Percentiles rank a stretch among this genome's conserved stretches.
These are phyloP conservation scores for Luehdorfia chinensis DNA, from an alignment of 1,140 invertebrate species.

Conservation along the genomic window DNA sequence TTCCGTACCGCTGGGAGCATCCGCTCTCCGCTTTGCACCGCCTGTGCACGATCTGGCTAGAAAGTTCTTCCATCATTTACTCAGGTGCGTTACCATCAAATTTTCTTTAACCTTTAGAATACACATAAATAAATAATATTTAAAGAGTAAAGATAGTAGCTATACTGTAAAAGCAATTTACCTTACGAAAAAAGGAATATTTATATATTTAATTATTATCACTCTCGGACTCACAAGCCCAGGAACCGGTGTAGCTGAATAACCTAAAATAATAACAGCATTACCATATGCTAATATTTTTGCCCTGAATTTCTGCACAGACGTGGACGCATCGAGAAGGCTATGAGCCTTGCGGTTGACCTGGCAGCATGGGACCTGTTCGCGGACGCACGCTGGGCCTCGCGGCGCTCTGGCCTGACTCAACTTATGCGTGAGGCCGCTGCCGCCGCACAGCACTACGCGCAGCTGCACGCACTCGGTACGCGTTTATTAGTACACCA, in stretches of 20 bases:
- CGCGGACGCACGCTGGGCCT: slow-evolving; percentile 90
- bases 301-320: slow-evolving; percentile 62
- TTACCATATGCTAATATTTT: no score
- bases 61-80: slow-evolving; percentile 64
- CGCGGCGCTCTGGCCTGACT: slow-evolving; percentile 81
- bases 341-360: slow-evolving; percentile 91
- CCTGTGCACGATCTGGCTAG: slow-evolving; percentile 61
- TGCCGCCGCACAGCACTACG: slow-evolving; percentile 82
- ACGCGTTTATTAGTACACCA: background rate
- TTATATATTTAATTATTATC: no score
- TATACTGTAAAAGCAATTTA: no score
- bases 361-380: slow-evolving; percentile 89
- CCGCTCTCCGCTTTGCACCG: slow-evolving; percentile 39
- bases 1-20: slow-evolving; percentile 27
- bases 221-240: no score
- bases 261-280: no score
- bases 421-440: slow-evolving; percentile 87
- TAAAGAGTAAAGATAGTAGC: no score
- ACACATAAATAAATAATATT: background rate
- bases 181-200: no score
- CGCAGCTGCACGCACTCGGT: slow-evolving; percentile 34
- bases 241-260: no score
- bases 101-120: background rate
- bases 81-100: slow-evolving; percentile 41
- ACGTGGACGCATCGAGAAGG: slow-evolving; percentile 89